Conservation (phyloP, 1,140 invertebrate species). For the Matsumurasca onukii region DNA sequence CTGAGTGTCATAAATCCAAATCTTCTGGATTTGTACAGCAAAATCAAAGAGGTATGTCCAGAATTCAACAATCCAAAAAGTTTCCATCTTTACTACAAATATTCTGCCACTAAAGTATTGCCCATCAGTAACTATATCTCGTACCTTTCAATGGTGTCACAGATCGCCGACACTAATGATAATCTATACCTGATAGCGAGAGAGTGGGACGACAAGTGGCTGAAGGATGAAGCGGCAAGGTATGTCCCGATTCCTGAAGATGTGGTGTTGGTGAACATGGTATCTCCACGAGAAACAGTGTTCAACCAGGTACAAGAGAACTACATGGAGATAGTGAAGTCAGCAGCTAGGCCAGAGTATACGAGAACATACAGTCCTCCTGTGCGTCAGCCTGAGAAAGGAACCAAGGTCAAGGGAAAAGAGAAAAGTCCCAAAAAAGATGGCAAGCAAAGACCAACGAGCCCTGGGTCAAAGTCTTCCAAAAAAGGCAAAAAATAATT, state of each 20-base stretch:
- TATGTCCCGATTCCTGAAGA: not conserved
- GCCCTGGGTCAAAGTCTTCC: too few relatives aligned
- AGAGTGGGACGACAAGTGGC: not conserved
- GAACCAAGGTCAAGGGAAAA: not conserved
- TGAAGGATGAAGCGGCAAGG: not conserved
- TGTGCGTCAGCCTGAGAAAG: not conserved
- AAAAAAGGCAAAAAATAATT: too few relatives aligned
- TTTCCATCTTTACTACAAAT: constrained; percentile 13
- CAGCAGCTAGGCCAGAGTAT: constrained; percentile 2
- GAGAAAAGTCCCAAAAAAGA: not conserved
- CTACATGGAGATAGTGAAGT: not conserved
- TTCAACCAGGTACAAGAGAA: not conserved
- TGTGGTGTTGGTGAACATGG: constrained; percentile 3
- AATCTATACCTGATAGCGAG: constrained; percentile 12
- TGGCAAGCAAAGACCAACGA: constrained; percentile 29
- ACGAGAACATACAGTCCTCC: not conserved
- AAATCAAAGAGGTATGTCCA: constrained; percentile 12
- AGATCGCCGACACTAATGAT: not conserved
- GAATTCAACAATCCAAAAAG: not conserved
- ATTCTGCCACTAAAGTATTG: constrained; percentile 1
- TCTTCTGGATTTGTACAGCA: not conserved
- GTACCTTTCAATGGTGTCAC: constrained; percentile 15
- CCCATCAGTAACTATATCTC: constrained; percentile 13
- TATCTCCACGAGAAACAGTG: not conserved
- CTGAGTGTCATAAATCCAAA: not conserved